Base-by-base conservation (phyloP, 1,140 invertebrate species). In the Penaeus vannamei region DNA sequence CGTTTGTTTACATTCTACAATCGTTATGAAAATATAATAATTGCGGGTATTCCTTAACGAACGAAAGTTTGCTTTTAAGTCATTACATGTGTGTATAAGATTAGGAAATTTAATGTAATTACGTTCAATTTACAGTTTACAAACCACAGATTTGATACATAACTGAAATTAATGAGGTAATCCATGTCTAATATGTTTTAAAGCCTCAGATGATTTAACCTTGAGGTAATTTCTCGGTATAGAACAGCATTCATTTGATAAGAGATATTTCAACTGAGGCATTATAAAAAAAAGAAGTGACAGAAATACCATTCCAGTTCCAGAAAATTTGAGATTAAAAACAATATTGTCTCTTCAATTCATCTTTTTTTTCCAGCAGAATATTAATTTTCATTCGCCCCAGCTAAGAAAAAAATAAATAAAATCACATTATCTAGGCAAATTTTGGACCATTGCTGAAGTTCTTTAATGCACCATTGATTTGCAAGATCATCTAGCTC, bases 401-500 rank as follows among this genome's bases (percentile, higher is more conserved):
- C 46, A 17, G n/a, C n/a, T 22, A 8, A 46, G 59, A 82, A 82
- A 53, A 0, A 42, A 7, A 42, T 42, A 36, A n/a, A n/a, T n/a
- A n/a, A 20, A 22, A 81, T 53, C 20, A 46, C 36, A 59, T 82
- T 59, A 64, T 2, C 32, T 60, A 84, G 26, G 59, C 59, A 32
- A 0, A 0, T 64, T 29, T 84, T 20, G 42, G 29, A 29, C 26
- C 59, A 84, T 29, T 62, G 19, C 19, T 62, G 19, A 64, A 84
- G 26, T 64, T 5, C n/a, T 14, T 64, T 36, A 62, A 61, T 32
- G 12, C n/a, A 14, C 59, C 82, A 62, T 42, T 42, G 1, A 84
- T 64, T 19, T 64, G 36, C 59, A 62, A 84, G 82, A 29, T 64
- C 59, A 84, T 84, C 82, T 64, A 84, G 59, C 29, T 84, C 82